Evolutionary conservation across 2,113 vertebrate genomes (phyloP).

Genomic region (Strix aluco): DNA sequence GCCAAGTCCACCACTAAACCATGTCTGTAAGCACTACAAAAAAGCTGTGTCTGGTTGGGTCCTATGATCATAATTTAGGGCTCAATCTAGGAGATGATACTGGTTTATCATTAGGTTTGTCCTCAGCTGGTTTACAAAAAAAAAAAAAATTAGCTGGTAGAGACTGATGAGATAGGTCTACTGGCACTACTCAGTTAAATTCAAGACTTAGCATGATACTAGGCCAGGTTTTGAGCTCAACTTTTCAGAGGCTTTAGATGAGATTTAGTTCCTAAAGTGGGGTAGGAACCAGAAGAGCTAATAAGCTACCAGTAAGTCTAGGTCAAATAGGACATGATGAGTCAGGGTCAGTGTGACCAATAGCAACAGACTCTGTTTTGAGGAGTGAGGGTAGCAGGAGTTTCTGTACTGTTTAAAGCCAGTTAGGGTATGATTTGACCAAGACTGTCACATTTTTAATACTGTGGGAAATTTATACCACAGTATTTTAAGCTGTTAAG

Average conservation of each 20-base stretch:
- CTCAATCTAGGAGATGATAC: neutral
- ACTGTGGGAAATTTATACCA: neutral
- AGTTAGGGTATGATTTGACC: neutral
- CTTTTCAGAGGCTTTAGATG: neutral
- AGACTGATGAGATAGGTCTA: neutral
- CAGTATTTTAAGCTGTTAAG: neutral
- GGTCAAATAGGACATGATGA: neutral
- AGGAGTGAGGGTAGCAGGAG: neutral
- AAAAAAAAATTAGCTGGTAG: neutral
- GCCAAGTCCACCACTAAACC: neutral
- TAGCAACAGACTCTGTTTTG: neutral
- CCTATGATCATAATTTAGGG: neutral
- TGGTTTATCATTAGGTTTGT: neutral
- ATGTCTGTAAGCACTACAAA: neutral
- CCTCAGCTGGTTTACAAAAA: rapidly evolving
- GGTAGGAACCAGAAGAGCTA: neutral
- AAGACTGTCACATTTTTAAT: slow-evolving; percentile 16
- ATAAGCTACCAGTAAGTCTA: neutral
- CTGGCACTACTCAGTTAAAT: neutral
- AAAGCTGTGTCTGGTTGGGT: neutral
- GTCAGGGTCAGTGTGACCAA: neutral
- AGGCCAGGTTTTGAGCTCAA: neutral
- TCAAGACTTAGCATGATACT: neutral
- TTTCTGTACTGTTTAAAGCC: neutral
- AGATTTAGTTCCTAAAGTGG: neutral